phyloP scores from a whole-genome alignment of 2,797 vertebrate species.

The Hydrophis major region DNA sequence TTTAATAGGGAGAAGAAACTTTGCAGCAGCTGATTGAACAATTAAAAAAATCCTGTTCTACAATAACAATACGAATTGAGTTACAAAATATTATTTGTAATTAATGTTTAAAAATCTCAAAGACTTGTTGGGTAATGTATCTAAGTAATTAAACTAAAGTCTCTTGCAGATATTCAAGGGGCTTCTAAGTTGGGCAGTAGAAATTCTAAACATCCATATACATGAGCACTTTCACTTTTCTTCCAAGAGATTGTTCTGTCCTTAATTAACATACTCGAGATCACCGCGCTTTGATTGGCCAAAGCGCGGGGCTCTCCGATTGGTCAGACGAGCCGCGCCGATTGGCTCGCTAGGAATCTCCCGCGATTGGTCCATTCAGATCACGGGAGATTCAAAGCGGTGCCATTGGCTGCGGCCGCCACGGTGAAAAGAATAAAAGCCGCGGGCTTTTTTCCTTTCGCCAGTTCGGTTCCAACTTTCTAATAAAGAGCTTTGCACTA shows the following conservation, averaged over 20 bases:
- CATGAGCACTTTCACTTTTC: not conserved
- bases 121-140: not conserved
- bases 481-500: too few species aligned
- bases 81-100: not conserved
- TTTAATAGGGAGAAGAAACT: slow-evolving; percentile 28
- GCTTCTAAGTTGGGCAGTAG: not conserved
- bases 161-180: not conserved
- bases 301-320: too few species aligned
- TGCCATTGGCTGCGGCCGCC: too few species aligned
- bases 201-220: slow-evolving; percentile 1
- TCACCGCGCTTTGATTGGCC: too few species aligned
- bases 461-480: too few species aligned
- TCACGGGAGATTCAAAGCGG: too few species aligned
- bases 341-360: too few species aligned
- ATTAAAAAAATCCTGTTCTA: not conserved
- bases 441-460: too few species aligned
- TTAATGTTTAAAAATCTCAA: slow-evolving; percentile 25
- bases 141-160: slow-evolving; percentile 5
- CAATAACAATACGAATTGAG: slow-evolving; percentile 9
- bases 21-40: slow-evolving; percentile 15
- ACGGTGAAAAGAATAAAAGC: too few species aligned
- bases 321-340: too few species aligned
- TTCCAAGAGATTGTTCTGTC: slow-evolving; percentile 1
- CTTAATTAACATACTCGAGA: too few species aligned
- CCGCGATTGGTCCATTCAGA: too few species aligned